Evolutionary conservation across 2,797 vertebrate species (phyloP), one percentile per base, ranked within the genome.

Genomic region (Pseudopleuronectes americanus): DNA sequence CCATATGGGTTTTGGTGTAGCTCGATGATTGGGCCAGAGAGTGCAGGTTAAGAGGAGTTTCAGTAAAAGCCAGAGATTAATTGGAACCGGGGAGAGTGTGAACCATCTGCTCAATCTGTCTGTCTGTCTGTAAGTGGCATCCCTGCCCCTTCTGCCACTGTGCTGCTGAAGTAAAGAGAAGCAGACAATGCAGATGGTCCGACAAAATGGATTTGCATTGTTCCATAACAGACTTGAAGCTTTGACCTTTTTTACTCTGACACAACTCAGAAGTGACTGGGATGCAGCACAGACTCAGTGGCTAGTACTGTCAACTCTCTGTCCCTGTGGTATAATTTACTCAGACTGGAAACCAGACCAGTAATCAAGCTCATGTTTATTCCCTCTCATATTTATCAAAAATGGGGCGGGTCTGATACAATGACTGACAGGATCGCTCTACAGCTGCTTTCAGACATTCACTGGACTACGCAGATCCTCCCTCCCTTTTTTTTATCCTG

Each of bases 1-100:
- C 96, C 96, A 97, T 96, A 96, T 96, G 96, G 95, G 94, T 95
- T 95, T 94, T 94, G 90, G 94, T 96, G 94, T 94, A 94, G 93
- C 93, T 93, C 86, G 90, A 91, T 94, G 95, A 96, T 95, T 94
- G 77, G 85, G 93, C 92, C 94, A 94, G 95, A 92, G 90, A 94
- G 94, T 74, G 81, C 92, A 95, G 96, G 96, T 96, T 96, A 96
- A 95, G 94, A 95, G 95, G 93, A 96, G 96, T 94, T 96, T 94
- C 74, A 93, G 94, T 91, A 76, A 78, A 96, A 96, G 96, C 96
- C 95, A 93, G 94, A 93, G 95, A 95, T 96, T 96, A 96, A 97
- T 96, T 97, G 95, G 96, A 95, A 93, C 77, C 91, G 89, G 91
- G 92, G 72, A 84, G 68, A 55, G 75, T 79, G 58, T 52, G 68